Evolutionary conservation across 64 coral and sea anemone genomes (phyloP), one percentile per base, ranked within the genome.

Genomic region (Montipora capricornis): DNA sequence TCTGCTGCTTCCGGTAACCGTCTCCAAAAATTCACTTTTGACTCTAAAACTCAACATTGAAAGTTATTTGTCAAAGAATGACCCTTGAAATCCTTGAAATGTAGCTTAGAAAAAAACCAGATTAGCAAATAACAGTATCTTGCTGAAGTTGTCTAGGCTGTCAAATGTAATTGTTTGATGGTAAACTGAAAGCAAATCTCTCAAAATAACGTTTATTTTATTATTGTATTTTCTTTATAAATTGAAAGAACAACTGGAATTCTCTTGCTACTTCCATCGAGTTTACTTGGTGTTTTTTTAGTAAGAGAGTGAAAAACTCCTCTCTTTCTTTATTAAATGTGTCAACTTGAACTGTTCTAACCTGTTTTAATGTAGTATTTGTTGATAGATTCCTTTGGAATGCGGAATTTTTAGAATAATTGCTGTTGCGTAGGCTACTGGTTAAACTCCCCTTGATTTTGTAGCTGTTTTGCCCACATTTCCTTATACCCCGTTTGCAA

Each of bases 61-160:
- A 70, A 6, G 44, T 7, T 69, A 46, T 49, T 49, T 49, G 7
- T 20, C 17, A 9, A 86, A 70, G 45, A 71, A 46, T 1, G 68
- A n/a, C 46, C 16, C 60, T 70, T 51, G 46, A 73, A 49, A 22
- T 70, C 29, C 8, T 71, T 86, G 7, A 70, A 49, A 20, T 70
- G 4, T 49, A 46, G 45, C 45, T 51, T 24, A 49, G 3, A 70
- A 8, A 46, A 12, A 86, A 86, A 48, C 15, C 82, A 86, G 82
- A 86, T 86, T 67, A 62, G 24, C 47, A 20, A 64, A 86, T 13
- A 71, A 61, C 64, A 44, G 82, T 20, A 69, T 49, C 17, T 68
- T 57, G 53, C 3, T 8, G 11, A 6, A 57, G 53, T 6, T 57
- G 53, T 57, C 53, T 0, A 11, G 11, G 53, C 53, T 57, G 53